These are phyloP conservation scores for Acleris laterana DNA, from an alignment of 2,888 invertebrate genomes.

Conservation along the genomic window DNA sequence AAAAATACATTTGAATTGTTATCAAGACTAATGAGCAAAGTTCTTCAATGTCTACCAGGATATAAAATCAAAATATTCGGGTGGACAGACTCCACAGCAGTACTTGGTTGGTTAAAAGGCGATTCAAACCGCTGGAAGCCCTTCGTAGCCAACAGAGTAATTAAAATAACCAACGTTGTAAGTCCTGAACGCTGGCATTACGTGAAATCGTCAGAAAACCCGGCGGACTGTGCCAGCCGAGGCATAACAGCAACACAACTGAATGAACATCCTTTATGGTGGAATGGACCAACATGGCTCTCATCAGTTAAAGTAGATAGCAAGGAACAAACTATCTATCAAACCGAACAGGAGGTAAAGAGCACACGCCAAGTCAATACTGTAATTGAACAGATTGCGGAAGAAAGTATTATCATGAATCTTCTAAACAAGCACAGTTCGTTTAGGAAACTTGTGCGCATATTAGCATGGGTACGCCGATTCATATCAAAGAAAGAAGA, in stretches of 20 bases:
- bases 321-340: not conserved
- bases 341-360: not conserved
- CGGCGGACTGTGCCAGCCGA: constrained; percentile 6
- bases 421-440: not conserved
- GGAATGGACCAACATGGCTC: not conserved
- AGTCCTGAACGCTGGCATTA: too few relatives aligned
- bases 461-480: not conserved
- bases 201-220: too few relatives aligned
- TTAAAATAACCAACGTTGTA: too few relatives aligned
- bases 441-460: not conserved
- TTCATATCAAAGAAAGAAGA: not conserved
- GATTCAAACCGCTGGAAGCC: too few relatives aligned
- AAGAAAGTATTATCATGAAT: not conserved
- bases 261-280: constrained; percentile 1
- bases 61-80: too few relatives aligned
- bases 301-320: not conserved
- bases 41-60: too few relatives aligned
- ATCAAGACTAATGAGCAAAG: too few relatives aligned
- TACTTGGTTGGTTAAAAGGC: too few relatives aligned
- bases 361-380: not conserved
- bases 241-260: not conserved
- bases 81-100: too few relatives aligned
- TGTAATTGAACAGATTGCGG: too few relatives aligned
- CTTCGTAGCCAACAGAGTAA: too few relatives aligned
- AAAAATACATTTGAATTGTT: too few relatives aligned